Percentiles rank a stretch among this genome's conserved stretches.
Conservation (phyloP, 2,113 vertebrate genomes). For the Athene cunicularia region DNA sequence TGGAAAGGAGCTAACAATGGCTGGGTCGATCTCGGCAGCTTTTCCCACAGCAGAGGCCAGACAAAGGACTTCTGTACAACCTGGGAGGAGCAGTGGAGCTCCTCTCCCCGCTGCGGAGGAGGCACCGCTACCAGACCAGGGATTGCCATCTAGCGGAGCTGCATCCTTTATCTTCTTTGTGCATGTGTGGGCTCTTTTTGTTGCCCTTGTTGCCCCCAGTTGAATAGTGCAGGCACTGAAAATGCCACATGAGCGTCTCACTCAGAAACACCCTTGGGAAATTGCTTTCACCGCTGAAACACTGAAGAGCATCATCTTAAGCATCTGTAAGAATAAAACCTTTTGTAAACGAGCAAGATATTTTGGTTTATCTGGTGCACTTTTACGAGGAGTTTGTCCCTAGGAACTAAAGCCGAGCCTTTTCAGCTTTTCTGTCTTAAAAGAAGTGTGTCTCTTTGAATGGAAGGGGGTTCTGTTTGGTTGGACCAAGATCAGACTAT, state of each 20-base stretch:
- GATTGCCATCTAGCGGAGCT: not conserved
- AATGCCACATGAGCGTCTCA: not conserved
- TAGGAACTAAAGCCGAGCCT: not conserved
- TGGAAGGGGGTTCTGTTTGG: not conserved
- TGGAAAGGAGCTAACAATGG: not conserved
- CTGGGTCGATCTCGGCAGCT: not conserved
- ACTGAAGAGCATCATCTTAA: not conserved
- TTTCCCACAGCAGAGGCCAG: not conserved
- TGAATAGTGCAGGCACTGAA: not conserved
- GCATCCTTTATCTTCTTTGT: not conserved
- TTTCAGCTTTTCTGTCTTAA: not conserved
- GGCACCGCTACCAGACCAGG: not conserved
- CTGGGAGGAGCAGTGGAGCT: not conserved
- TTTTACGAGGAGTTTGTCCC: not conserved
- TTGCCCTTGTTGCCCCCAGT: not conserved
- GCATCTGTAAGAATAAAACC: not conserved
- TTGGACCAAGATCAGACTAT: not conserved
- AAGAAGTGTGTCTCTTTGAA: not conserved
- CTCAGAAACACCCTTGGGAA: not conserved
- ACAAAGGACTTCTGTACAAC: conserved; percentile 6
- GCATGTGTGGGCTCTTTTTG: conserved; percentile 12
- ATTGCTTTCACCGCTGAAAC: not conserved
- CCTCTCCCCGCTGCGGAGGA: not conserved
- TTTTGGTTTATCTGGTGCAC: not conserved
- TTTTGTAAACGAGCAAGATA: not conserved